Percentiles rank a stretch among this genome's conserved stretches.
These are phyloP conservation scores for Habrosyne pyritoides DNA, from an alignment of 2,888 invertebrate genomes.

Conservation along the genomic window DNA sequence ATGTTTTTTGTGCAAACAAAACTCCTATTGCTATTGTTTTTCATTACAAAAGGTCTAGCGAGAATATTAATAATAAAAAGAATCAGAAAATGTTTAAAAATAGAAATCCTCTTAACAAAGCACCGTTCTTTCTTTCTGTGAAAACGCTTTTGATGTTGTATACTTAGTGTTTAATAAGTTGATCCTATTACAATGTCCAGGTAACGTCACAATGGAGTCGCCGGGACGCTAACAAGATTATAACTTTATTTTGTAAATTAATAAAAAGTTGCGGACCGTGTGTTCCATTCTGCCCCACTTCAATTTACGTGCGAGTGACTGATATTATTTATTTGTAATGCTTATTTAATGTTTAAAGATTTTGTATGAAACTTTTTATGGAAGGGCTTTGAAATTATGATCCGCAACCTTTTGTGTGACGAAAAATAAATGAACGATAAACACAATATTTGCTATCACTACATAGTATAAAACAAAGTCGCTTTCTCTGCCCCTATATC, in stretches of 20 bases:
- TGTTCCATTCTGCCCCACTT: slow-evolving; percentile 51
- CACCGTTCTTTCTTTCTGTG: slow-evolving; percentile 65
- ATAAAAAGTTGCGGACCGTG: slow-evolving; percentile 73
- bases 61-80: slow-evolving; percentile 30
- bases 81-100: slow-evolving; percentile 39
- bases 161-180: slow-evolving; percentile 84
- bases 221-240: slow-evolving; percentile 79
- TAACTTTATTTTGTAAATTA: slow-evolving; percentile 82
- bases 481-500: too few relatives aligned
- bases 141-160: slow-evolving; percentile 79
- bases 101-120: slow-evolving; percentile 75
- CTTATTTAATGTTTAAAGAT: neutral
- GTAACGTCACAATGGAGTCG: slow-evolving; percentile 76
- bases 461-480: too few relatives aligned
- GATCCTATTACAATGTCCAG: slow-evolving; percentile 84
- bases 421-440: too few relatives aligned
- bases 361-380: too few relatives aligned
- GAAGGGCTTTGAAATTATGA: too few relatives aligned
- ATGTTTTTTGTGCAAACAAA: slow-evolving; percentile 14
- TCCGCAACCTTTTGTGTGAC: too few relatives aligned
- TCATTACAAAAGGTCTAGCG: slow-evolving; percentile 7
- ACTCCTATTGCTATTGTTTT: slow-evolving; percentile 16
- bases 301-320: slow-evolving; percentile 28
- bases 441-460: too few relatives aligned
- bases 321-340: slow-evolving; percentile 33